A percentile compares a stretch with the other conserved stretches of the same genome.
phyloP scores from a whole-genome alignment of 1,140 invertebrate genomes.

The Tigriopus japonicus region DNA sequence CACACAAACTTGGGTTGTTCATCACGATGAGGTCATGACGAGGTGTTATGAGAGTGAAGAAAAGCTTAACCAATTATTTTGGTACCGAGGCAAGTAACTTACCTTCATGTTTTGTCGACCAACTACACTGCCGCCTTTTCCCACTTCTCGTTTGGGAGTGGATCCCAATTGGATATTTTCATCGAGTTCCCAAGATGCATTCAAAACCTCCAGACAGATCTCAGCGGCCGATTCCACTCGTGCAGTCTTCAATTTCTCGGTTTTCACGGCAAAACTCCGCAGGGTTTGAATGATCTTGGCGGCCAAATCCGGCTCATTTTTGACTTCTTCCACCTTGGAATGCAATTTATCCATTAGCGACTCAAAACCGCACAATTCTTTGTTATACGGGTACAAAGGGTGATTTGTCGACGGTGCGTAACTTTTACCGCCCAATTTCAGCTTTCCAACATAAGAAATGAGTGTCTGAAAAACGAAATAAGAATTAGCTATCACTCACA shows the following conservation, averaged over 20 bases:
- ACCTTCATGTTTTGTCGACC: too few relatives aligned
- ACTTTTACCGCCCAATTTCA: background rate
- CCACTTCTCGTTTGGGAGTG: background rate
- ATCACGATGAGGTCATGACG: too few relatives aligned
- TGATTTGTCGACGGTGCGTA: background rate
- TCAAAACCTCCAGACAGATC: background rate
- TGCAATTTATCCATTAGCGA: background rate
- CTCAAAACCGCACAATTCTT: background rate
- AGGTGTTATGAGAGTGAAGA: too few relatives aligned
- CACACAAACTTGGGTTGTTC: too few relatives aligned
- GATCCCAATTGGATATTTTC: background rate
- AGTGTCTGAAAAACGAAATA: background rate
- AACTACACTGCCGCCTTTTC: too few relatives aligned
- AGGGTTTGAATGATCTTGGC: background rate
- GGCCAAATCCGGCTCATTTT: background rate
- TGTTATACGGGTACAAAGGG: background rate
- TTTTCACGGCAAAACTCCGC: background rate
- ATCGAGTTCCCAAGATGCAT: background rate
- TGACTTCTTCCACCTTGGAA: background rate
- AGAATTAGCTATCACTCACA: background rate
- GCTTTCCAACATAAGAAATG: background rate
- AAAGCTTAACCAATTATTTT: too few relatives aligned
- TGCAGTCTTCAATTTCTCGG: background rate
- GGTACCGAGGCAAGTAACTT: too few relatives aligned
- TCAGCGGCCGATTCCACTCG: background rate